These are phyloP conservation scores for Diplolepis rosae DNA, from an alignment of 2,888 invertebrate genomes.

Conservation along the genomic window DNA sequence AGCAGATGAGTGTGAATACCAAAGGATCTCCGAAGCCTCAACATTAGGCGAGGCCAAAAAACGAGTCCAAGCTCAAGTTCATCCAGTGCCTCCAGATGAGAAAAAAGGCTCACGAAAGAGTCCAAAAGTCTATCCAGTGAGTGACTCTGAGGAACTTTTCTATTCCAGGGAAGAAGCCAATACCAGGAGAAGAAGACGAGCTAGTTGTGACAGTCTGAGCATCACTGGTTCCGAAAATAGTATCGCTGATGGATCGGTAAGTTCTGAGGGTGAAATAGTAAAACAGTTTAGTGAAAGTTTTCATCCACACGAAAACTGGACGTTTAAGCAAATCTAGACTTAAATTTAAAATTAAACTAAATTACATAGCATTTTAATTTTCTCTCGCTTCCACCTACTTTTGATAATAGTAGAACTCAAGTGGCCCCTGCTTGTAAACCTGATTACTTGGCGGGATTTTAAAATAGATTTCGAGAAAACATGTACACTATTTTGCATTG, in stretches of 20 bases:
- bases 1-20: constrained; percentile 75
- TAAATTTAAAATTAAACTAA: too few species aligned
- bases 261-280: not conserved
- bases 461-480: too few species aligned
- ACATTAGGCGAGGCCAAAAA: constrained; percentile 71
- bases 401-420: too few species aligned
- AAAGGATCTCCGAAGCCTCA: constrained; percentile 77
- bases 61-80: constrained; percentile 75
- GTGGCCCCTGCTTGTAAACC: too few species aligned
- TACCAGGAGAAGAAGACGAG: constrained; percentile 67
- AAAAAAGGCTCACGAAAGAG: constrained; percentile 58
- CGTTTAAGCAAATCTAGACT: too few species aligned
- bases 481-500: too few species aligned
- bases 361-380: too few species aligned
- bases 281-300: constrained; percentile 5
- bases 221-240: constrained; percentile 75
- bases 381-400: too few species aligned
- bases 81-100: constrained; percentile 70
- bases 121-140: constrained; percentile 76
- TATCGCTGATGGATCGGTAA: constrained; percentile 11
- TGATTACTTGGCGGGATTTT: too few species aligned
- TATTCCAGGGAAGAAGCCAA: constrained; percentile 68
- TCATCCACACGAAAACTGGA: constrained; percentile 20
- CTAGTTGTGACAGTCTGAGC: constrained; percentile 77
- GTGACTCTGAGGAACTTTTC: constrained; percentile 77